Evolutionary conservation across 2,888 invertebrate species (phyloP).

Genomic region (Odontomyia ornata): DNA sequence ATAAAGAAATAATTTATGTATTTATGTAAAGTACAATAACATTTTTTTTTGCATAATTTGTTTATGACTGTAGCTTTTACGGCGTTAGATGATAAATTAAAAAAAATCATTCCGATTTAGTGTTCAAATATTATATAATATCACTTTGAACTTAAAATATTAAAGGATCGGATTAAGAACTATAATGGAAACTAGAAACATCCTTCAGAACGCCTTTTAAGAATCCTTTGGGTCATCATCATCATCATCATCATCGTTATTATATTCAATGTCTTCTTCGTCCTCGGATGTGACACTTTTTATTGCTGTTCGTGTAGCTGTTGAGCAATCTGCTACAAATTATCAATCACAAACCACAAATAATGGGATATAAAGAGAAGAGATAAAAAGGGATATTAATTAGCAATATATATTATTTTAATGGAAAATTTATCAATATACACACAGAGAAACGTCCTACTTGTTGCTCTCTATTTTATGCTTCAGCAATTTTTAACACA

Average conservation of each 20-base stretch:
- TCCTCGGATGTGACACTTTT: slow-evolving; percentile 40
- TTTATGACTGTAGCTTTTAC: too few relatives aligned
- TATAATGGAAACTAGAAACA: too few relatives aligned
- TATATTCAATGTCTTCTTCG: slow-evolving; percentile 26
- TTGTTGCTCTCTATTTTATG: too few relatives aligned
- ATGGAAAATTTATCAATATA: too few relatives aligned
- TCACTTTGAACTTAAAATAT: background rate
- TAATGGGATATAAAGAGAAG: background rate
- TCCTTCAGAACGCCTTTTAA: background rate
- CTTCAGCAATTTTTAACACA: too few relatives aligned
- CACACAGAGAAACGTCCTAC: too few relatives aligned
- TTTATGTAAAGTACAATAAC: background rate
- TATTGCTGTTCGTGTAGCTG: background rate
- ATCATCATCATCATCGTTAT: slow-evolving; percentile 21
- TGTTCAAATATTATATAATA: background rate
- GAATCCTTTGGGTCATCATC: slow-evolving; percentile 23
- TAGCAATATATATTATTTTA: too few relatives aligned
- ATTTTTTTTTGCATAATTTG: too few relatives aligned
- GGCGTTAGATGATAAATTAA: background rate
- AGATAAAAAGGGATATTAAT: background rate
- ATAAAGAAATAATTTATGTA: background rate
- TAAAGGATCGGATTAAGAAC: background rate
- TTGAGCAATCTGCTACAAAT: background rate
- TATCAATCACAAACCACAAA: background rate
- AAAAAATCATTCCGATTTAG: background rate